Evolutionary conservation across 2,113 vertebrate genomes (phyloP).

Genomic region (Syrmaticus mikado): DNA sequence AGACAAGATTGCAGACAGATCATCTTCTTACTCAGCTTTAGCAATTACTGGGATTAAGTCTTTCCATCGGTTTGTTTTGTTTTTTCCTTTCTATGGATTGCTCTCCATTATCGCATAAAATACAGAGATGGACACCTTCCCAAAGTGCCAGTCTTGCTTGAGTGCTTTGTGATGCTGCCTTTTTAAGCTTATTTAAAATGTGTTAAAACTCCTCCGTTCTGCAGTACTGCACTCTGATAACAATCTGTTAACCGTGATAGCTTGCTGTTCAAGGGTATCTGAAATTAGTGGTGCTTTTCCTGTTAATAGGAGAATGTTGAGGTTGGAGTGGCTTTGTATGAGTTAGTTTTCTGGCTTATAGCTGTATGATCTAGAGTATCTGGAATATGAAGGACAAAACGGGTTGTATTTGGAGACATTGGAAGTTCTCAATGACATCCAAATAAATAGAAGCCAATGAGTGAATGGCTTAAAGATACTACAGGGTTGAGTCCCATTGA

Average conservation of each 20-base stretch:
- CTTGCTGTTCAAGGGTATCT: background rate
- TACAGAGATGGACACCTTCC: background rate
- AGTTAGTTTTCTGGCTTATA: background rate
- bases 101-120: background rate
- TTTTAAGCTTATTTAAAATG: background rate
- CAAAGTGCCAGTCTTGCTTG: background rate
- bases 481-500: background rate
- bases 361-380: background rate
- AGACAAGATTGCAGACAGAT: background rate
- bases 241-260: background rate
- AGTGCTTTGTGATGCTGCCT: background rate
- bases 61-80: background rate
- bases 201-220: slow-evolving; percentile 3
- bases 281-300: background rate
- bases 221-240: background rate
- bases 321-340: background rate
- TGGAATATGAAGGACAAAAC: background rate
- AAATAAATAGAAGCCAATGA: background rate
- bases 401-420: background rate
- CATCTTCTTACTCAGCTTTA: background rate
- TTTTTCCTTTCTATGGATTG: background rate
- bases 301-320: background rate
- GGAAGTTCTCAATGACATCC: background rate
- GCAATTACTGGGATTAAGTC: background rate
- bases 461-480: background rate